Conservation (phyloP, 1,140 invertebrate genomes). For the Sinonovacula constricta region DNA sequence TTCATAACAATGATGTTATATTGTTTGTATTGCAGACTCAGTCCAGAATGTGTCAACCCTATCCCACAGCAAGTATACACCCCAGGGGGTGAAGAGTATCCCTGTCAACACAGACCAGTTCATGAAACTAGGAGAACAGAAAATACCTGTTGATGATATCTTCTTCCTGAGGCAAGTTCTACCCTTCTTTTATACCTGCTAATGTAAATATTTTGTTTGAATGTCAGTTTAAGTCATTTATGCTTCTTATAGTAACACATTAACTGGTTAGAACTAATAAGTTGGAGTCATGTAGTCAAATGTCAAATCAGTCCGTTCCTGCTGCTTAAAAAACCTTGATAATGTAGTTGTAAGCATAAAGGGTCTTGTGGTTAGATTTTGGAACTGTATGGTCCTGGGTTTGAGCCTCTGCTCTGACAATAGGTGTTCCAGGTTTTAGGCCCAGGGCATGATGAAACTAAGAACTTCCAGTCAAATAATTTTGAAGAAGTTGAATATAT, state of each 20-base stretch:
- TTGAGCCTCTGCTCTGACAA: not conserved
- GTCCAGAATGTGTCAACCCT: conserved; percentile 24
- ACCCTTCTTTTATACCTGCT: not conserved
- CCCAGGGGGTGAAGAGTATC: conserved; percentile 81
- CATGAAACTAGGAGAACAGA: conserved; percentile 83
- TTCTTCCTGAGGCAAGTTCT: conserved; percentile 84
- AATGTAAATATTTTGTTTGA: not conserved
- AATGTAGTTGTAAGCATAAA: too few relatives aligned
- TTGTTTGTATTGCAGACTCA: conserved; percentile 14
- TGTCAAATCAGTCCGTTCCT: too few relatives aligned
- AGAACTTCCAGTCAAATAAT: not conserved
- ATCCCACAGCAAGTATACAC: conserved; percentile 40
- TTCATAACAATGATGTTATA: not conserved
- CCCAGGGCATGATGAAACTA: not conserved
- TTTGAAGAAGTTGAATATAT: not conserved
- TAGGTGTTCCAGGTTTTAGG: not conserved
- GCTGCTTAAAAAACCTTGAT: too few relatives aligned
- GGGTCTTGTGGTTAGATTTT: too few relatives aligned
- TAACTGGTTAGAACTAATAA: too few relatives aligned
- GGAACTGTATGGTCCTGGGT: too few relatives aligned
- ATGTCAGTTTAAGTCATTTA: not conserved
- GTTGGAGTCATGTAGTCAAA: too few relatives aligned
- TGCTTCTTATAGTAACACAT: not conserved
- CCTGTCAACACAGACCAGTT: conserved; percentile 86
- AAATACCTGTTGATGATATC: conserved; percentile 89